phyloP scores from a whole-genome alignment of 2,888 invertebrate species.

The Unio pictorum region DNA sequence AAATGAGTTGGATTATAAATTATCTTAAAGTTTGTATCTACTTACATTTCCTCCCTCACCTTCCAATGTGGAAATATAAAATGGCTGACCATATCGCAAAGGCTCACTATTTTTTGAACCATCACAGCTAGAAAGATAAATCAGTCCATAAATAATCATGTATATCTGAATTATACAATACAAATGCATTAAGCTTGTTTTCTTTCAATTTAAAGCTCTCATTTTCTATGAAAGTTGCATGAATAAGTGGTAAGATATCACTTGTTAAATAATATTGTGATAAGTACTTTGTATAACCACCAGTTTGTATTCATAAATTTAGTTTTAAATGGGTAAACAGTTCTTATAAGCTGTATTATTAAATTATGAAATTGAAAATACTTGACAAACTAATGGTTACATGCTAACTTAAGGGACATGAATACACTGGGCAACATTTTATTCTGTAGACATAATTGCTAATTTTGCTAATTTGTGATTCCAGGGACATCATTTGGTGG shows the following conservation, averaged over 20 bases:
- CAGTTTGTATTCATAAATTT: not conserved
- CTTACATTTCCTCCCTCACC: constrained; percentile 57
- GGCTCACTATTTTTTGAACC: constrained; percentile 52
- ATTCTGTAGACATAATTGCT: no score
- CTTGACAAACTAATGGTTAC: no score
- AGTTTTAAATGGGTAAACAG: no score
- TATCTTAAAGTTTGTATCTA: constrained; percentile 1
- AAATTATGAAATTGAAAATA: no score
- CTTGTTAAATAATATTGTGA: not conserved
- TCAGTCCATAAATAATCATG: not conserved
- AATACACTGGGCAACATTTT: no score
- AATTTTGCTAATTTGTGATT: no score
- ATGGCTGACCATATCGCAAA: constrained; percentile 62
- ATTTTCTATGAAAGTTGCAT: not conserved
- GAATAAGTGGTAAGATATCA: not conserved
- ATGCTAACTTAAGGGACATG: no score
- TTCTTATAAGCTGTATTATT: no score
- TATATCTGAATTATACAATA: not conserved
- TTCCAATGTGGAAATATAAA: constrained; percentile 54
- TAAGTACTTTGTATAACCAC: not conserved
- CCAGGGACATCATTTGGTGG: no score
- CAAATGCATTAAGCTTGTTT: not conserved
- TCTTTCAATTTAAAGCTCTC: not conserved
- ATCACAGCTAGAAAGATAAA: constrained; percentile 54
- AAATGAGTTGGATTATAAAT: no score